Evolutionary conservation across 2,888 invertebrate species (phyloP), one percentile per base, ranked within the genome.

Genomic region (Cosmorhoe ocellata): DNA sequence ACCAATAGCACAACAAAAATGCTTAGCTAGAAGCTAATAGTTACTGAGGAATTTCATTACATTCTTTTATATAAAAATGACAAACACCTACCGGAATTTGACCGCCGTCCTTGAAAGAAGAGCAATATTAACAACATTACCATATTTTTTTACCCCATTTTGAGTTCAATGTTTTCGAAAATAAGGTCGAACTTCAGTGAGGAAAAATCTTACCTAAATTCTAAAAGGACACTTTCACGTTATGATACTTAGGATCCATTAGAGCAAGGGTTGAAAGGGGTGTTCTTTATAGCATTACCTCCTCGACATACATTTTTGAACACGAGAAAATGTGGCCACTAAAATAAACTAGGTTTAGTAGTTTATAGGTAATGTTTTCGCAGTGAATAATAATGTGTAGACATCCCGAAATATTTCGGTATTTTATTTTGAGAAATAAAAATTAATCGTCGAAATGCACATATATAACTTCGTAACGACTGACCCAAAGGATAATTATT

Each of bases 241-340:
- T 62, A 65, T 60, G 42, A 32, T 52, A 51, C 42, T 50, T 51
- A 45, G 28, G 58, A 53, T 58, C 61, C 68, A 67, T 69, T 69
- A 66, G 58, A 59, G 56, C 46, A 27, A 43, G 53, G 51, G 54
- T 46, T 58, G 51, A 65, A 67, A 64, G 42, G 64, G 64, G 51
- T 54, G 48, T 59, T 42, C 18, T 68, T 62, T 64, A 64, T 51
- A 46, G 42, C 41, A 31, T 49, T 32, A 47, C 41, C 24, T 24
- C 24, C 24, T 30, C 31, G 44, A 39, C 59, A 45, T 59, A 55
- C 33, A 59, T 59, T 61, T 64, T 63, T 61, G 49, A 58, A 46
- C 28, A 44, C 47, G 26, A 45, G 42, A 50, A 55, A 59, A 51
- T 49, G 48, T 41, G 45, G 51, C 34, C 31, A 18, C 33, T 48